Evolutionary conservation across 2,888 invertebrate genomes (phyloP).

Genomic region (Linnaemya tessellans): DNA sequence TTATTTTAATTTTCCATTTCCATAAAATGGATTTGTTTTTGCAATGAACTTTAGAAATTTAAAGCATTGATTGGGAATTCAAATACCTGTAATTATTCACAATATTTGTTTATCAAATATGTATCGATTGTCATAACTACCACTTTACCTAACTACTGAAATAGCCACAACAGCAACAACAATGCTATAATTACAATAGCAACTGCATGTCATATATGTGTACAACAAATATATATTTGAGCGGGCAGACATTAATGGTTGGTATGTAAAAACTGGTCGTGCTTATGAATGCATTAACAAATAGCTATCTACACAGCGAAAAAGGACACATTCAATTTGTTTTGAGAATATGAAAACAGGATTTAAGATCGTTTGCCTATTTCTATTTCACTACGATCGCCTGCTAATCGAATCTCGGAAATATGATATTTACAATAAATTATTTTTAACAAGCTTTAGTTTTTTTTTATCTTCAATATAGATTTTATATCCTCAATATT

Average conservation of each 20-base stretch:
- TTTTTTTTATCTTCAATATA: no score
- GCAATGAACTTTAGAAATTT: no score
- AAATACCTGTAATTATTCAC: not conserved
- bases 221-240: not conserved
- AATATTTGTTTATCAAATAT: constrained; percentile 16
- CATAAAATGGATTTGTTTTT: no score
- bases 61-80: not conserved
- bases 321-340: not conserved
- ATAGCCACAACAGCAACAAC: not conserved
- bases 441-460: no score
- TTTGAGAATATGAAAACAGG: no score
- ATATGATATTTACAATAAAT: no score
- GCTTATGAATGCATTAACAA: not conserved
- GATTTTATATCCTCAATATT: no score
- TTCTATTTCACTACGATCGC: no score
- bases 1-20: no score
- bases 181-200: constrained; percentile 12
- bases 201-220: not conserved
- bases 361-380: no score
- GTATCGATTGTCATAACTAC: constrained; percentile 32
- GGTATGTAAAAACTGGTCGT: not conserved
- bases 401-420: no score
- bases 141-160: not conserved
- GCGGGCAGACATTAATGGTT: not conserved
- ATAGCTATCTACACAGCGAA: constrained; percentile 10